A percentile compares a stretch with the other conserved stretches of the same genome.
Conservation (phyloP, 92 coral and sea anemone species). For the Chrysogorgia sp. region DNA sequence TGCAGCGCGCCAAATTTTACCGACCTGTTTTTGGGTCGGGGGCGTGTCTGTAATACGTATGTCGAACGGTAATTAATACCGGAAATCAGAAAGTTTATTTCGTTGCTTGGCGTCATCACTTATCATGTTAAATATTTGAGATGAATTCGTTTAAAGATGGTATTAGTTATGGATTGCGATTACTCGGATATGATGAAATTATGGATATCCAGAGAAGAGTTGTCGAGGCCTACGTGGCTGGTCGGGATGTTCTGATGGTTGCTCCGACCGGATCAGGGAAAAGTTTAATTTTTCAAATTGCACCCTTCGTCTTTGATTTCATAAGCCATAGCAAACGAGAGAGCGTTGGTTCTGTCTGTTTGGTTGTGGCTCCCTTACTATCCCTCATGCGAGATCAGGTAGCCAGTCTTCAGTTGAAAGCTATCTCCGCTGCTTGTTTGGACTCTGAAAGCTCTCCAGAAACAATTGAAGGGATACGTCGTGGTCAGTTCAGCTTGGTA, state of each 20-base stretch:
- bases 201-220: conserved; percentile 40
- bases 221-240: conserved; percentile 44
- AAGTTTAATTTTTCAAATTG: conserved; percentile 53
- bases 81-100: no score
- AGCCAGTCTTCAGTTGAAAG: background rate
- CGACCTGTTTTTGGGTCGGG: no score
- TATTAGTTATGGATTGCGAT: no score
- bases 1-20: no score
- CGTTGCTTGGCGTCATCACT: no score
- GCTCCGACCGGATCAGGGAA: conserved; percentile 58
- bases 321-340: conserved; percentile 29
- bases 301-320: conserved; percentile 33
- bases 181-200: no score
- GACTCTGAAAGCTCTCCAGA: conserved; percentile 38
- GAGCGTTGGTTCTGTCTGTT: conserved; percentile 17
- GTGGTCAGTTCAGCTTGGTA: conserved; percentile 31
- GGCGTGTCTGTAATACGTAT: no score
- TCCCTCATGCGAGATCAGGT: background rate
- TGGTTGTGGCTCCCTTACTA: conserved; percentile 21
- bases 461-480: conserved; percentile 21
- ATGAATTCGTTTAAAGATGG: no score
- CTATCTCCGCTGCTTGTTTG: background rate
- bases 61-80: no score
- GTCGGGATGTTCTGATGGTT: conserved; percentile 55
- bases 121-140: no score